Evolutionary conservation across 2,113 vertebrate species (phyloP).

Genomic region (Ciconia maguari): DNA sequence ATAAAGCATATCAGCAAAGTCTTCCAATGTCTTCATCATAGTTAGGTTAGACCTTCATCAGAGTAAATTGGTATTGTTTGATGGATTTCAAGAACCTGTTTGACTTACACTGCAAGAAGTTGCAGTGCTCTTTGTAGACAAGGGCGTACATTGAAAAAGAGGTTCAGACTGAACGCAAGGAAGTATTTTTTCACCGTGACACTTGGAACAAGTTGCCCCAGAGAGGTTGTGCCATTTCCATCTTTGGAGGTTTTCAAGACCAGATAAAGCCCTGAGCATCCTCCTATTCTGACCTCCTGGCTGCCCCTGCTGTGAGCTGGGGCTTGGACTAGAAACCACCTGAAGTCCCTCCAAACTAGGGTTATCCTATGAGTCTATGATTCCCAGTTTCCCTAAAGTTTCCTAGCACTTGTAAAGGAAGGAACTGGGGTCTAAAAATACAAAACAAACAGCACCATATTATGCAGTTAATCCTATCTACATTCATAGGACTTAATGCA

Average conservation of each 20-base stretch:
- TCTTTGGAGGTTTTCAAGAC: not conserved
- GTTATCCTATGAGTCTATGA: not conserved
- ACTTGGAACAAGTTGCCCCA: not conserved
- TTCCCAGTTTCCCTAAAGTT: not conserved
- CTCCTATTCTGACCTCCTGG: not conserved
- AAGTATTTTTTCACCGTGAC: not conserved
- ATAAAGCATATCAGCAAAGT: not conserved
- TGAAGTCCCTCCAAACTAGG: not conserved
- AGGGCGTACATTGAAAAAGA: not conserved
- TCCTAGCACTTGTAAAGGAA: not conserved
- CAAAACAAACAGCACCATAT: not conserved
- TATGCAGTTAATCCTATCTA: not conserved
- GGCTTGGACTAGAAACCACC: not conserved
- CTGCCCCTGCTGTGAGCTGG: not conserved
- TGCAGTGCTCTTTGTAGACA: not conserved
- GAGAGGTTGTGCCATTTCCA: not conserved
- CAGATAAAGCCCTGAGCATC: not conserved
- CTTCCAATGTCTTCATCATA: not conserved
- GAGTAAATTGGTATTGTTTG: not conserved
- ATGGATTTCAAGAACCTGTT: not conserved
- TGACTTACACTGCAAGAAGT: rapidly evolving
- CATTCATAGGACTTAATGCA: not conserved
- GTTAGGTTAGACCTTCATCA: not conserved
- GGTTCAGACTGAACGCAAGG: not conserved
- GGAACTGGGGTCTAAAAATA: not conserved